A percentile compares a stretch with the other conserved stretches of the same genome.
Conservation (phyloP, 2,113 vertebrate genomes). For the Tyto alba region DNA sequence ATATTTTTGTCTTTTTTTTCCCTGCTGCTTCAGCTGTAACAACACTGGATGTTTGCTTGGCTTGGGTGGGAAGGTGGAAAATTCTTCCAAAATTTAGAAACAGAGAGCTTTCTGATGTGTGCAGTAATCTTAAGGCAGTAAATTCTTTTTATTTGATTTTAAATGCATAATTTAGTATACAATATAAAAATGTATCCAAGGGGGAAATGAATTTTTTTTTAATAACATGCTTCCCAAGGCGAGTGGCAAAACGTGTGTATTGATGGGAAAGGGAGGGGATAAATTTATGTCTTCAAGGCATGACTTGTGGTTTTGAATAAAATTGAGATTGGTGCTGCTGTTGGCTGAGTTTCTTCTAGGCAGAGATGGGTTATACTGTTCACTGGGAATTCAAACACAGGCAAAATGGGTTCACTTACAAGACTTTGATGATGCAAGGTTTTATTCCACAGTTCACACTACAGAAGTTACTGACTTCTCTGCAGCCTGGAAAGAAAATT, state of each 20-base stretch:
- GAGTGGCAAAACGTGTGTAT: background rate
- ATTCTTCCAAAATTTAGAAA: constrained; percentile 54
- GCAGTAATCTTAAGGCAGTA: constrained; percentile 48
- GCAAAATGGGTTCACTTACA: constrained; percentile 1
- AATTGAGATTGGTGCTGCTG: constrained; percentile 36
- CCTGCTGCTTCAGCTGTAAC: constrained; percentile 34
- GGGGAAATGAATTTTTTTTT: constrained; percentile 61
- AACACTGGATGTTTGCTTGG: constrained; percentile 59
- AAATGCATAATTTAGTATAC: constrained; percentile 66
- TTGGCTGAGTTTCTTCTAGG: constrained; percentile 40
- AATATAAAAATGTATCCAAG: constrained; percentile 59
- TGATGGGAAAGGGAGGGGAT: constrained; percentile 47
- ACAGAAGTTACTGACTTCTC: background rate
- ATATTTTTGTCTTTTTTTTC: background rate
- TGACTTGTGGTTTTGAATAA: constrained; percentile 53
- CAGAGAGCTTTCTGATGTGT: constrained; percentile 51
- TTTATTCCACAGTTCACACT: background rate
- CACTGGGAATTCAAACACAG: background rate
- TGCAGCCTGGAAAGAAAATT: background rate
- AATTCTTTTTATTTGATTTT: constrained; percentile 64
- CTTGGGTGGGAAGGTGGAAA: constrained; percentile 57
- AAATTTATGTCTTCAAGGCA: constrained; percentile 59
- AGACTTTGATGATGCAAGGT: background rate
- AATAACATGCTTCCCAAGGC: constrained; percentile 48
- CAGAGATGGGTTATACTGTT: constrained; percentile 2